A percentile compares a stretch with the other conserved stretches of the same genome.
Conservation (phyloP, 2,888 invertebrate genomes). For the Tigriopus californicus region DNA sequence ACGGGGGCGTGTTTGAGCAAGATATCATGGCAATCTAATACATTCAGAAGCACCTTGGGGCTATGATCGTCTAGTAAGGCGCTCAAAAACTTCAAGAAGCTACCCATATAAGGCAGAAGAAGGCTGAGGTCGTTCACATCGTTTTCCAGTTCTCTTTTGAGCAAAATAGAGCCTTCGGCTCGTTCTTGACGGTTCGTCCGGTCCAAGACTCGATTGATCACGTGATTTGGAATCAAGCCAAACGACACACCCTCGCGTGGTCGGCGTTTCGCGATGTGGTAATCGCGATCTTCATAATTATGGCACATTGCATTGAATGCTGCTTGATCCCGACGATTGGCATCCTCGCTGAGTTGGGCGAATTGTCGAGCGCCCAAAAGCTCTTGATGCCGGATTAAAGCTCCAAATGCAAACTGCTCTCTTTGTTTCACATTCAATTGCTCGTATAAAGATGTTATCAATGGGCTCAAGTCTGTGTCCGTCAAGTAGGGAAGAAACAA, state of each 20-base stretch:
- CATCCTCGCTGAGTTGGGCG: neutral
- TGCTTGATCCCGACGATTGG: neutral
- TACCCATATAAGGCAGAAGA: slow-evolving; percentile 40
- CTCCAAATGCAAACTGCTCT: neutral
- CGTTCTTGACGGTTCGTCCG: neutral
- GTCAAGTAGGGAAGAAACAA: neutral
- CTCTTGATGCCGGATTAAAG: neutral
- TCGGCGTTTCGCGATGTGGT: neutral
- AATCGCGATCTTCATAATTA: neutral
- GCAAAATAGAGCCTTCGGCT: neutral
- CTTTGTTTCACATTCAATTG: neutral
- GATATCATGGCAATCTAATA: slow-evolving; percentile 30
- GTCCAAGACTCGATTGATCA: neutral
- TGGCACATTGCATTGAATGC: neutral
- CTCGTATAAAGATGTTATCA: neutral
- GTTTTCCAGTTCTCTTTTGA: neutral
- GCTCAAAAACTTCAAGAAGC: slow-evolving; percentile 41
- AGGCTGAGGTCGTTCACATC: slow-evolving; percentile 30
- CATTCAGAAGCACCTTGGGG: slow-evolving; percentile 32
- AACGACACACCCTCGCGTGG: neutral
- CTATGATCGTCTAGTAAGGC: slow-evolving; percentile 41
- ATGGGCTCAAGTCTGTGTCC: neutral
- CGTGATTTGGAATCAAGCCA: neutral
- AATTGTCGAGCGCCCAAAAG: neutral
- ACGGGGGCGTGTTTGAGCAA: slow-evolving; percentile 28